Evolutionary conservation across 2,797 vertebrate species (phyloP), one percentile per base, ranked within the genome.

Genomic region (Crax fasciolata): DNA sequence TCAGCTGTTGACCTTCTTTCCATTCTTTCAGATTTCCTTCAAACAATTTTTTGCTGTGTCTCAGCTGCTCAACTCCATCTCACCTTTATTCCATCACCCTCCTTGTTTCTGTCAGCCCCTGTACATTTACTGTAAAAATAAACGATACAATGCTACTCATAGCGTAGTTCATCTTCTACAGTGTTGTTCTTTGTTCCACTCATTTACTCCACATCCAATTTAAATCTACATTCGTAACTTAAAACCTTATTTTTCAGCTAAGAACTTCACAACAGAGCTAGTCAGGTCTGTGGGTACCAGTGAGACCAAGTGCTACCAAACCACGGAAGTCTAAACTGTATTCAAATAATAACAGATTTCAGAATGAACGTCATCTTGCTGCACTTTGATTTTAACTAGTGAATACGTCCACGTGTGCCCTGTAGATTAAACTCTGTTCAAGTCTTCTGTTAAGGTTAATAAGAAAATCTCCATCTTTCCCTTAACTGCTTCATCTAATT

Each of bases 401-500:
- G 20, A 82, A 61, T 87, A 81, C 84, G 54, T 63, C 57, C 66
- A 51, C 23, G 19, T 78, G 51, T 70, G 21, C 46, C 65, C 18
- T 70, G 24, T 39, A 67, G 51, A 75, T 55, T 82, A 89, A 95
- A 79, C 70, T 91, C 27, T 5, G 2, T 77, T 84, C 35, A 74
- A 70, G 25, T 75, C 86, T 87, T 85, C 75, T 62, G 63, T 59
- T 87, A 49, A 88, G 63, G 54, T 67, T 70, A 83, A 10, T 35
- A 90, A 63, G 46, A 84, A 87, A 84, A 88, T 4, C 70, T 3
- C 10, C 44, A 77, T 51, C 12, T 81, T 84, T 78, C 68, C 66
- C 78, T 90, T 86, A 93, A 78, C 49, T 61, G 57, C 25, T 91
- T 82, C 49, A 91, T 65, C 51, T 27, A 70, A 28, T 83, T 94